Conservation (phyloP, 2,113 vertebrate genomes). For the Strigops habroptila region DNA sequence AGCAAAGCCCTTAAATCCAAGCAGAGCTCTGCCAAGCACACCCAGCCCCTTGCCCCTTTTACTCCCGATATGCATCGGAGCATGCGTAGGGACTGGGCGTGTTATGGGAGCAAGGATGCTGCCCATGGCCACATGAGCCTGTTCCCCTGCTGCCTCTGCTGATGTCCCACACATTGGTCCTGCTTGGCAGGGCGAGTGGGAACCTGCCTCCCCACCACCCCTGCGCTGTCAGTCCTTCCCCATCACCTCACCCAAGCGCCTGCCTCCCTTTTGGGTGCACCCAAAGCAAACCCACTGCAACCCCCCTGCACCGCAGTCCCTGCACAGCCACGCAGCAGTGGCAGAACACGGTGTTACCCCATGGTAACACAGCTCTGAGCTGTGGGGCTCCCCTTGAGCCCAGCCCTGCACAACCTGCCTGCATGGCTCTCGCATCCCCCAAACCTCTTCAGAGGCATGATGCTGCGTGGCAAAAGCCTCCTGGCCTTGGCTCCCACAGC, state of each 20-base stretch:
- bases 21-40: neutral
- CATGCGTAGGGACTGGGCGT: fast-evolving
- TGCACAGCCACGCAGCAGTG: neutral
- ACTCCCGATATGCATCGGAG: fast-evolving
- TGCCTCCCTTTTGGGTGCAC: neutral
- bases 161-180: neutral
- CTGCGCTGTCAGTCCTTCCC: neutral
- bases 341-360: neutral
- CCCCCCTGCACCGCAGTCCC: neutral
- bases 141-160: neutral
- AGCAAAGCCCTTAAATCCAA: neutral
- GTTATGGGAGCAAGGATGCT: neutral
- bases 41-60: neutral
- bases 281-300: neutral
- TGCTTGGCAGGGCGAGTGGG: neutral
- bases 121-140: fast-evolving
- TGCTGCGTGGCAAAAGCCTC: neutral
- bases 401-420: neutral
- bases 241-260: neutral
- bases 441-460: neutral
- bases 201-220: neutral
- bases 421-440: fast-evolving
- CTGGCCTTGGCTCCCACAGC: neutral
- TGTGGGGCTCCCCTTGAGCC: neutral
- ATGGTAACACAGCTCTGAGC: no score